Evolutionary conservation across 2,113 vertebrate species (phyloP), one percentile per base, ranked within the genome.

Genomic region (Austrofundulus limnaeus): DNA sequence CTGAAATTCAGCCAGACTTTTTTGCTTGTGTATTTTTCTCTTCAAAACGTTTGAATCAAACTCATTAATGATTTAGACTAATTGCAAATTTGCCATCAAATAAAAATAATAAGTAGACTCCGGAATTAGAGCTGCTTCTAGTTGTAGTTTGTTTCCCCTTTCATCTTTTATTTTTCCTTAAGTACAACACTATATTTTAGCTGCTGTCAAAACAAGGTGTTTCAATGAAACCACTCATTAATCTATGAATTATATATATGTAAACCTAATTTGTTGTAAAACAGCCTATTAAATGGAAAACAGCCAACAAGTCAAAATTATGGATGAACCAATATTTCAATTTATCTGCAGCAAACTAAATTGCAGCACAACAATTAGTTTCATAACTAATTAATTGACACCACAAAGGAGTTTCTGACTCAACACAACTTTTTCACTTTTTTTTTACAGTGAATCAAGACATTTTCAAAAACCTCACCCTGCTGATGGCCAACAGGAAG

Each of bases 401-500:
- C 20, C 5, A 2, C 1, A 9, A 34, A 34, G 31, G 5, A 34
- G 10, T 8, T 34, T 8, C 31, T 5, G 31, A 34, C 31, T 34
- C 31, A 75, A n/a, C 11, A 34, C 5, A 37, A 56, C 17, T 15
- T 39, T 24, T 28, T 28, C 28, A 28, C 28, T 4, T 3, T 4
- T 4, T 28, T 4, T 28, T 34, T 34, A 49, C 41, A 69, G 42
- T 43, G 49, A 34, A 25, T 14, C 10, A 17, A n/a, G 25, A 9
- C 24, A 6, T 31, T 7, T 5, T 45, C 43, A 54, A 19, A 62
- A 52, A 16, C 75, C 88, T 88, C 85, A 98, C 97, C 94, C 97
- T 95, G 82, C 97, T 99, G 85, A 99, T 95, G 70, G 92, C 96
- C 89, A 99, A 86, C 63, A 99, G 90, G 75, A 94, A 95, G 85